These are phyloP conservation scores for Leptodactylus fuscus DNA, from an alignment of 2,113 vertebrate species.

Conservation along the genomic window DNA sequence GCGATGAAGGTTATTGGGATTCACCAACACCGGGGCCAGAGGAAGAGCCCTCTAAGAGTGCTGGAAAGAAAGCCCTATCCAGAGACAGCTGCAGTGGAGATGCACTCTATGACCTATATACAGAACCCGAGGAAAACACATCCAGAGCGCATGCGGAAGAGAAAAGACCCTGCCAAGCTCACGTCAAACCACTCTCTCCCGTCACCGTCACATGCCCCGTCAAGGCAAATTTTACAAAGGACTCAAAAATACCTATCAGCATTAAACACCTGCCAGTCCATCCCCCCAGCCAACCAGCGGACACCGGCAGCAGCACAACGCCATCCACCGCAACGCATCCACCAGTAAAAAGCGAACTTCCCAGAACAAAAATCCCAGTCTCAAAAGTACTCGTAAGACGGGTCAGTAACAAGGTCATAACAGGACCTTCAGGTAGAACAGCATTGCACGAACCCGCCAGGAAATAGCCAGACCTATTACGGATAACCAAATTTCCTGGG, in stretches of 20 bases:
- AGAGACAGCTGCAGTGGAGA: slow-evolving; percentile 81
- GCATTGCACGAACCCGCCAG: slow-evolving; percentile 78
- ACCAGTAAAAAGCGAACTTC: slow-evolving; percentile 81
- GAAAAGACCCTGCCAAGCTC: slow-evolving; percentile 75
- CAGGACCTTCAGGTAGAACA: slow-evolving; percentile 73
- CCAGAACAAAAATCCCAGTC: slow-evolving; percentile 94
- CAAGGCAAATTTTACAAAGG: slow-evolving; percentile 79
- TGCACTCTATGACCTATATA: slow-evolving; percentile 82
- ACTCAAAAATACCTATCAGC: slow-evolving; percentile 92
- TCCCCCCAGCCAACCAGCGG: slow-evolving; percentile 81
- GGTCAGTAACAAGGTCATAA: slow-evolving; percentile 80
- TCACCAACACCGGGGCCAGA: slow-evolving; percentile 86
- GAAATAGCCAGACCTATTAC: slow-evolving; percentile 75
- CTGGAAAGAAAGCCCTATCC: slow-evolving; percentile 77
- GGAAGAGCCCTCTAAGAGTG: slow-evolving; percentile 72
- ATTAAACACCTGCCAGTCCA: slow-evolving; percentile 87
- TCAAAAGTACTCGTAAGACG: slow-evolving; percentile 92
- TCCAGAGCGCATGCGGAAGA: slow-evolving; percentile 67
- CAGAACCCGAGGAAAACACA: slow-evolving; percentile 77
- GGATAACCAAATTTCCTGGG: slow-evolving; percentile 23
- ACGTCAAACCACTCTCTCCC: slow-evolving; percentile 81
- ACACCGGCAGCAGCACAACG: slow-evolving; percentile 71
- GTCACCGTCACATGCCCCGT: slow-evolving; percentile 73
- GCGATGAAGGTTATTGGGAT: slow-evolving; percentile 96
- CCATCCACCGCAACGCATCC: slow-evolving; percentile 79